Evolutionary conservation across 2,888 invertebrate genomes (phyloP).

Genomic region (Anthoptus insignis): DNA sequence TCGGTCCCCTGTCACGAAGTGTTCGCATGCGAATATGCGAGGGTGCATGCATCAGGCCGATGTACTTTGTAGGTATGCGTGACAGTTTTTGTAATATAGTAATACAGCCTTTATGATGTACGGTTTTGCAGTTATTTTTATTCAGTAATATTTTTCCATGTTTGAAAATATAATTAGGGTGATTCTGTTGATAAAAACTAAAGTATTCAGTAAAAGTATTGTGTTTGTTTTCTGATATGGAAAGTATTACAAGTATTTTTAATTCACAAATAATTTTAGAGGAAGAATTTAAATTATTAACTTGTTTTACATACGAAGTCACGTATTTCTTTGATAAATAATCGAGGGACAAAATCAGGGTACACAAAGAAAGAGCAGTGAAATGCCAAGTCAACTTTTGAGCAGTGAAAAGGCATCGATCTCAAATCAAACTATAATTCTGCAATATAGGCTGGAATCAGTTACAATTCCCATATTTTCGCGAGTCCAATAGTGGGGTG

Average conservation of each 20-base stretch:
- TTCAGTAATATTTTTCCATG: background rate
- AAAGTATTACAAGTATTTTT: too few relatives aligned
- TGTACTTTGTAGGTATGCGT: constrained; percentile 5
- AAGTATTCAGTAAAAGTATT: background rate
- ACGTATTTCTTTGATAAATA: too few relatives aligned
- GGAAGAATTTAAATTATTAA: too few relatives aligned
- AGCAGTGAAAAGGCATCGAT: too few relatives aligned
- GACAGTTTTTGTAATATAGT: constrained; percentile 11
- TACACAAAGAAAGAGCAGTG: too few relatives aligned
- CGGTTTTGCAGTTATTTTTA: background rate
- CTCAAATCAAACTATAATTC: too few relatives aligned
- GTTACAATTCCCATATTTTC: background rate
- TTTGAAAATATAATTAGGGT: too few relatives aligned
- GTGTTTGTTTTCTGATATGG: too few relatives aligned
- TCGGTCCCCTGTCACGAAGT: constrained; percentile 6
- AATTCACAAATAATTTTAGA: too few relatives aligned
- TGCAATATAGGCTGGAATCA: constrained; percentile 3
- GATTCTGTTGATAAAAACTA: background rate
- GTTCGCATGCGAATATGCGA: constrained; percentile 25
- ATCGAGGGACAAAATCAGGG: too few relatives aligned
- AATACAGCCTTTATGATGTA: background rate
- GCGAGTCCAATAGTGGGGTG: background rate
- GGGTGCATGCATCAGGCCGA: constrained; percentile 18
- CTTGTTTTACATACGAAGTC: too few relatives aligned
- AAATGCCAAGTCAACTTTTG: too few relatives aligned